Percentiles rank a stretch among this genome's conserved stretches.
These are phyloP conservation scores for Bubo scandiacus DNA, from an alignment of 2,113 vertebrate genomes.

Conservation along the genomic window DNA sequence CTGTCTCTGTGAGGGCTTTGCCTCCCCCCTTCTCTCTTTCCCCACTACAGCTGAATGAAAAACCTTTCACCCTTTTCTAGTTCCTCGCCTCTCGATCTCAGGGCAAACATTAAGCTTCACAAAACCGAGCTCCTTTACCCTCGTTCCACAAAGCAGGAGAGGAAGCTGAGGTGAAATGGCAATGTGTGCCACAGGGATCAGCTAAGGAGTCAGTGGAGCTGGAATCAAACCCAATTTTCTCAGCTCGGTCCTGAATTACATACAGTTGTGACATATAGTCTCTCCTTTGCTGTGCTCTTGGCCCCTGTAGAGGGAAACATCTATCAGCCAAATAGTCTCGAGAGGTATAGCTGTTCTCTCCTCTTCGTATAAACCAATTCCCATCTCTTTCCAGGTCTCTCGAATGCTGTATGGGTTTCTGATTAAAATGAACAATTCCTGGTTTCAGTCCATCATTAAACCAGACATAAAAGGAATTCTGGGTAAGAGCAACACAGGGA, in stretches of 20 bases:
- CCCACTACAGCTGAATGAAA: neutral
- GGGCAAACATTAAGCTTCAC: neutral
- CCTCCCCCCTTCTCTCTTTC: neutral
- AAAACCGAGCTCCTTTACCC: neutral
- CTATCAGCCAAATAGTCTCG: neutral
- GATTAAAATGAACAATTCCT: conserved; percentile 88
- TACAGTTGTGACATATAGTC: neutral
- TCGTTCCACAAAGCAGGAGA: neutral
- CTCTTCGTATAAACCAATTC: neutral
- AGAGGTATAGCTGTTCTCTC: neutral
- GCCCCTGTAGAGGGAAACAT: neutral
- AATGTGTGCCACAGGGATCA: neutral
- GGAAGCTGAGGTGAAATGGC: neutral
- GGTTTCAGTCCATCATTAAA: conserved; percentile 85
- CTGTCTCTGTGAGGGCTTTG: neutral
- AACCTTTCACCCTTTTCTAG: neutral
- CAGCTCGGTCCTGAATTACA: neutral
- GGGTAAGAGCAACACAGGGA: conserved; percentile 68
- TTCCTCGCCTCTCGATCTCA: neutral
- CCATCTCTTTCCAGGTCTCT: conserved; percentile 76
- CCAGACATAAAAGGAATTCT: conserved; percentile 71
- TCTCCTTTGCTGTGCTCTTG: neutral
- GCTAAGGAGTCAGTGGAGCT: neutral
- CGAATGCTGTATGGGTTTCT: conserved; percentile 89
- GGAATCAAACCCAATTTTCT: neutral